These are phyloP conservation scores for Lochmaea capreae DNA, from an alignment of 2,888 invertebrate species.

Conservation along the genomic window DNA sequence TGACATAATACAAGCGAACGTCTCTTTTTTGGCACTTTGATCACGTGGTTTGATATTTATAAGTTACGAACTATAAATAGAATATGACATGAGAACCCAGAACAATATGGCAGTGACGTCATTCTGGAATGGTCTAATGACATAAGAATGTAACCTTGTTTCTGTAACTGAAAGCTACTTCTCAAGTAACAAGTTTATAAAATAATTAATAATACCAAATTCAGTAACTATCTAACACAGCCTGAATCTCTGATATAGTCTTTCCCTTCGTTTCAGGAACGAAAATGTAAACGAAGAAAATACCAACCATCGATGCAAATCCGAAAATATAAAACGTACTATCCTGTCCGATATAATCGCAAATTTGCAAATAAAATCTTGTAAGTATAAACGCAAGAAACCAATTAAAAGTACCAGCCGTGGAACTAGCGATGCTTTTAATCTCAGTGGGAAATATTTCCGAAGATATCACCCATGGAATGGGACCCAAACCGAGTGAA, in stretches of 20 bases:
- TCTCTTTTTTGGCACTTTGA: too few species aligned
- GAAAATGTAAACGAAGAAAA: slow-evolving; percentile 68
- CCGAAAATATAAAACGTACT: slow-evolving; percentile 83
- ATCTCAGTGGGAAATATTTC: slow-evolving; percentile 86
- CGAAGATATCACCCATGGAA: slow-evolving; percentile 88
- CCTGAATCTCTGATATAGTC: slow-evolving; percentile 57
- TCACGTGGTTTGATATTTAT: too few species aligned
- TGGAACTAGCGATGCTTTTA: slow-evolving; percentile 80
- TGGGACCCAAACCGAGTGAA: slow-evolving; percentile 85
- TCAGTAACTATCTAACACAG: slow-evolving; percentile 36
- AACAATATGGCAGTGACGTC: too few species aligned
- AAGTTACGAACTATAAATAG: too few species aligned
- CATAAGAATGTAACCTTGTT: too few species aligned
- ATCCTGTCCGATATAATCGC: slow-evolving; percentile 69
- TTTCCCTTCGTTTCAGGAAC: slow-evolving; percentile 62
- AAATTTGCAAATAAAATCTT: slow-evolving; percentile 75
- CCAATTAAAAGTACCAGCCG: slow-evolving; percentile 87
- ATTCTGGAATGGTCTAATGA: too few species aligned
- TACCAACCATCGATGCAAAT: slow-evolving; percentile 73
- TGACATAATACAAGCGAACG: too few species aligned
- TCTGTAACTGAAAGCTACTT: too few species aligned
- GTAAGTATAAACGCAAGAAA: slow-evolving; percentile 83
- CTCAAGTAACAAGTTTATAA: too few species aligned
- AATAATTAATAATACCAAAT: neutral
- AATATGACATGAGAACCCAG: too few species aligned